These are phyloP conservation scores for Trichomalopsis sarcophagae DNA, from an alignment of 1,140 invertebrate species.

Conservation along the genomic window DNA sequence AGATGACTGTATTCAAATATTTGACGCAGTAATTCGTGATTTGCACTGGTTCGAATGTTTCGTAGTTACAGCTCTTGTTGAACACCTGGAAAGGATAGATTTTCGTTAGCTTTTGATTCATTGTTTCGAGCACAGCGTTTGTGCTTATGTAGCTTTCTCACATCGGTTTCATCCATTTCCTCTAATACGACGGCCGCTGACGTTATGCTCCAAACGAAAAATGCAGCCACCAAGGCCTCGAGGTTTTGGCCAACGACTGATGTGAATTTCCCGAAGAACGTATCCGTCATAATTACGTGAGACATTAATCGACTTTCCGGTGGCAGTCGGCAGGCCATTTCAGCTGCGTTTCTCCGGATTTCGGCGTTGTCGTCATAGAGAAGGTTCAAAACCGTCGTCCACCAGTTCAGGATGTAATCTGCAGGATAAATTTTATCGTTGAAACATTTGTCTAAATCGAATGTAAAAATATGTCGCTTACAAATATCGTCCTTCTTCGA, in stretches of 20 bases:
- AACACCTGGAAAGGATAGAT: constrained; percentile 63
- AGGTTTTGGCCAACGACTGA: constrained; percentile 48
- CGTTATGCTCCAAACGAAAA: constrained; percentile 64
- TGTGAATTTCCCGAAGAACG: constrained; percentile 62
- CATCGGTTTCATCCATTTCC: constrained; percentile 69
- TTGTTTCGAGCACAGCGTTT: background rate
- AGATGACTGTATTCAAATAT: constrained; percentile 51
- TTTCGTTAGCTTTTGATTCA: constrained; percentile 14
- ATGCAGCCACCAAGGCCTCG: constrained; percentile 51
- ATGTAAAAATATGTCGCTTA: constrained; percentile 43
- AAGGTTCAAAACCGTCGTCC: constrained; percentile 65
- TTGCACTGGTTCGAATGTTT: constrained; percentile 62
- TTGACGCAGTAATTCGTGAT: constrained; percentile 58
- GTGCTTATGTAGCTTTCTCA: constrained; percentile 49
- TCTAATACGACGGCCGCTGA: constrained; percentile 59
- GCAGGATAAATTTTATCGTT: constrained; percentile 2
- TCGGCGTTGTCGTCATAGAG: constrained; percentile 63
- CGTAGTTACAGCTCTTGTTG: constrained; percentile 67
- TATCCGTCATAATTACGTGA: constrained; percentile 49
- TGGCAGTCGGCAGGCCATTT: constrained; percentile 54
- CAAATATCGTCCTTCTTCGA: constrained; percentile 43
- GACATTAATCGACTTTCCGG: constrained; percentile 48
- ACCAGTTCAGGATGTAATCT: constrained; percentile 62
- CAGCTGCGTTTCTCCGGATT: constrained; percentile 58
- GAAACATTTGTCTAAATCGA: background rate